A percentile compares a stretch with the other conserved stretches of the same genome.
Conservation (phyloP, 2,888 invertebrate genomes). For the Drepanosiphum platanoidis region DNA sequence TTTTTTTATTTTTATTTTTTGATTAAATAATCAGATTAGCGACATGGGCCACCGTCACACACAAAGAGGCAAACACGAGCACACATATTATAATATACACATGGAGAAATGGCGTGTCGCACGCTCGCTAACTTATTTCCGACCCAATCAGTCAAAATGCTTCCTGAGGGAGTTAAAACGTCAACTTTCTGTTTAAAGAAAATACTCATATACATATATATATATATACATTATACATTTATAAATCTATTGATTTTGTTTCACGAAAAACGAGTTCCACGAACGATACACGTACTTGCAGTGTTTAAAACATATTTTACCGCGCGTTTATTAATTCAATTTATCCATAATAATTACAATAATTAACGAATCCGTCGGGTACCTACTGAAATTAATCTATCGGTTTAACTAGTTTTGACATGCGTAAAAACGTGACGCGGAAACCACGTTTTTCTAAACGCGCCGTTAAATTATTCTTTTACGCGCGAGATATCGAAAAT, state of each 20-base stretch:
- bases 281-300: too few species aligned
- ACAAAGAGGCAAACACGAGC: slow-evolving; percentile 16
- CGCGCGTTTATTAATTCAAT: too few species aligned
- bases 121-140: slow-evolving; percentile 57
- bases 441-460: too few species aligned
- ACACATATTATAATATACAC: slow-evolving; percentile 16
- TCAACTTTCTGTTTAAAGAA: slow-evolving; percentile 48
- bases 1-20: slow-evolving; percentile 29
- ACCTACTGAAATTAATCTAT: too few species aligned
- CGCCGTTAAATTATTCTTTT: too few species aligned
- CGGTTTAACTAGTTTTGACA: too few species aligned
- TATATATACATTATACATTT: too few species aligned
- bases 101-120: slow-evolving; percentile 48
- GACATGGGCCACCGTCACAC: slow-evolving; percentile 17
- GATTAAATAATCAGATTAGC: slow-evolving; percentile 60
- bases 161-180: slow-evolving; percentile 56
- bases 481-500: too few species aligned
- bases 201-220: not conserved
- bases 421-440: too few species aligned
- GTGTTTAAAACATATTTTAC: too few species aligned
- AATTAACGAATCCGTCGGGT: too few species aligned
- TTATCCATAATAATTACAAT: too few species aligned
- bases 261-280: not conserved
- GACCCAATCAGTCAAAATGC: slow-evolving; percentile 60
- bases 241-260: slow-evolving; percentile 46